These are phyloP conservation scores for Scylla paramamosain DNA, from an alignment of 1,140 invertebrate genomes.

Conservation along the genomic window DNA sequence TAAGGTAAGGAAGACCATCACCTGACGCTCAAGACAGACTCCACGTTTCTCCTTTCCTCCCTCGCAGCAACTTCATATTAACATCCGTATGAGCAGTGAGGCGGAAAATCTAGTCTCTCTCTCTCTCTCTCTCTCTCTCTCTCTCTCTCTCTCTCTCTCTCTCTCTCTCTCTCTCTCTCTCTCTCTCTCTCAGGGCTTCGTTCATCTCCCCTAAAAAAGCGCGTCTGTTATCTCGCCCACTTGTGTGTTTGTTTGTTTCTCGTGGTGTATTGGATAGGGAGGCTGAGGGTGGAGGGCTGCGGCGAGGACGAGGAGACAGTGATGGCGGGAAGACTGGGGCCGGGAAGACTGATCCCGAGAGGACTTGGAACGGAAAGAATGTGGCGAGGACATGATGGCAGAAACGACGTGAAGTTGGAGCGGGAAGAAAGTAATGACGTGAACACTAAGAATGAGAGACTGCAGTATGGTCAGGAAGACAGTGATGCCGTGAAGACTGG, in stretches of 20 bases:
- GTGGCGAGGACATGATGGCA: no score
- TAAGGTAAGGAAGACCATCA: no score
- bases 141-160: background rate
- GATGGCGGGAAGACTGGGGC: background rate
- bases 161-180: background rate
- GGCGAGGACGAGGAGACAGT: background rate
- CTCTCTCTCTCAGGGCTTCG: background rate
- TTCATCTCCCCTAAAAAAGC: background rate
- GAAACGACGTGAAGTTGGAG: no score
- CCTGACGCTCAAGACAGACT: no score
- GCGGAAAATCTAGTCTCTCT: background rate
- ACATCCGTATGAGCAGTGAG: background rate
- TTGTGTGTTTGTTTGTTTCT: background rate
- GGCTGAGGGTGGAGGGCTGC: no score
- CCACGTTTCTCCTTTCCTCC: background rate
- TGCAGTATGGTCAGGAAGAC: background rate
- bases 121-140: background rate
- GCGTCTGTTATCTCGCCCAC: background rate
- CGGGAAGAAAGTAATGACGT: no score
- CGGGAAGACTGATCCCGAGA: background rate
- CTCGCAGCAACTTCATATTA: background rate
- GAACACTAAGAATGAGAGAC: no score
- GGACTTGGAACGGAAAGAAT: background rate
- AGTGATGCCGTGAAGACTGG: background rate
- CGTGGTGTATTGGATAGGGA: background rate